Evolutionary conservation across 2,888 invertebrate genomes (phyloP).

Genomic region (Scotopteryx bipunctaria): DNA sequence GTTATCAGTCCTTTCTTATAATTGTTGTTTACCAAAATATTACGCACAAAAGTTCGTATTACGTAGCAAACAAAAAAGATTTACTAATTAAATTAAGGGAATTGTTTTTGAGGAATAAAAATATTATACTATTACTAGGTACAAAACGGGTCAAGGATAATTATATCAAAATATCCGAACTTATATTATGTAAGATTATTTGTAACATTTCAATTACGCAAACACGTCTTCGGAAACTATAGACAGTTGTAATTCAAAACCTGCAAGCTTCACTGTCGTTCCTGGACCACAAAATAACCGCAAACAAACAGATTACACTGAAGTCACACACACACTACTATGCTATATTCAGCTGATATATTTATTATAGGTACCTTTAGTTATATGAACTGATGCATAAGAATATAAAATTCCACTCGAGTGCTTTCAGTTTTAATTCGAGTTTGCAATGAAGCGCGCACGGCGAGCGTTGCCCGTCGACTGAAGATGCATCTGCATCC

Average conservation of each 20-base stretch:
- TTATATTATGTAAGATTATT: too few relatives aligned
- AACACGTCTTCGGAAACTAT: slow-evolving; percentile 14
- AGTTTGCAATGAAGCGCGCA: slow-evolving; percentile 48
- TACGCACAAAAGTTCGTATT: neutral
- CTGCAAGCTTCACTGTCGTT: slow-evolving; percentile 9
- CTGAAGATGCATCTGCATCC: slow-evolving; percentile 67
- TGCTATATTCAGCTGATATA: too few relatives aligned
- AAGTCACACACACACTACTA: too few relatives aligned
- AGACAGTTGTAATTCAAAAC: slow-evolving; percentile 14
- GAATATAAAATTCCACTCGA: neutral
- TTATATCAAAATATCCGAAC: too few relatives aligned
- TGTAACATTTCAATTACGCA: neutral
- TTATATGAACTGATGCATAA: neutral
- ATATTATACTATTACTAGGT: too few relatives aligned
- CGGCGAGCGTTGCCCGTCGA: slow-evolving; percentile 57
- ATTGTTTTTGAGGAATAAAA: too few relatives aligned
- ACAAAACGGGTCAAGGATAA: too few relatives aligned
- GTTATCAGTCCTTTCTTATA: too few relatives aligned
- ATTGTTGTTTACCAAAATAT: neutral
- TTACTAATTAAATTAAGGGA: too few relatives aligned
- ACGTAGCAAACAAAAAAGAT: neutral
- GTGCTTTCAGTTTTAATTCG: slow-evolving; percentile 7
- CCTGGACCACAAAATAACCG: slow-evolving; percentile 22
- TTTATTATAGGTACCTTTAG: too few relatives aligned
- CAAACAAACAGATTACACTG: slow-evolving; percentile 12